phyloP scores from a whole-genome alignment of 2,113 vertebrate genomes.

The Neogale vison region DNA sequence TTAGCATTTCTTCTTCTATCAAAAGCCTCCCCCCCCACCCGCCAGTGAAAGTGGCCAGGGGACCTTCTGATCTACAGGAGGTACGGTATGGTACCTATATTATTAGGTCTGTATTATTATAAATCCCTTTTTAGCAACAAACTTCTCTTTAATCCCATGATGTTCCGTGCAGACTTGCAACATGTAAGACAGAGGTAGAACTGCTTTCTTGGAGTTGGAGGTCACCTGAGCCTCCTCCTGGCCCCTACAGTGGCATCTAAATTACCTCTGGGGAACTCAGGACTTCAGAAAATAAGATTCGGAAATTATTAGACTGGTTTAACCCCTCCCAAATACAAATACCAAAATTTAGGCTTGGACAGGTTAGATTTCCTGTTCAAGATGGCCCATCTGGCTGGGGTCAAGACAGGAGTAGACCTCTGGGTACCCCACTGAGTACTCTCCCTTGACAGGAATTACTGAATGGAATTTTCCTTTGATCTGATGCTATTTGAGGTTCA shows the following conservation, averaged over 20 bases:
- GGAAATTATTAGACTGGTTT: neutral
- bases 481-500: neutral
- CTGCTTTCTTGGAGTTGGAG: neutral
- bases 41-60: neutral
- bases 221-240: neutral
- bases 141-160: neutral
- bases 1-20: neutral
- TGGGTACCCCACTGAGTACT: neutral
- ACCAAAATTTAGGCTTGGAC: neutral
- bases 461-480: neutral
- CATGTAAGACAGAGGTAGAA: neutral
- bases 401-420: neutral
- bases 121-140: neutral
- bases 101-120: neutral
- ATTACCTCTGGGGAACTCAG: neutral
- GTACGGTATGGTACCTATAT: fast-evolving
- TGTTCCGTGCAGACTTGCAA: neutral
- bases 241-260: neutral
- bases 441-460: neutral
- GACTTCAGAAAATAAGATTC: neutral
- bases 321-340: neutral
- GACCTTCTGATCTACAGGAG: neutral
- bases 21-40: neutral
- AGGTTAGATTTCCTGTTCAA: neutral
- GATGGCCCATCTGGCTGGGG: no score